Percentiles rank a stretch among this genome's conserved stretches.
Conservation (phyloP, 2,888 invertebrate genomes). For the Corbicula japonica region DNA sequence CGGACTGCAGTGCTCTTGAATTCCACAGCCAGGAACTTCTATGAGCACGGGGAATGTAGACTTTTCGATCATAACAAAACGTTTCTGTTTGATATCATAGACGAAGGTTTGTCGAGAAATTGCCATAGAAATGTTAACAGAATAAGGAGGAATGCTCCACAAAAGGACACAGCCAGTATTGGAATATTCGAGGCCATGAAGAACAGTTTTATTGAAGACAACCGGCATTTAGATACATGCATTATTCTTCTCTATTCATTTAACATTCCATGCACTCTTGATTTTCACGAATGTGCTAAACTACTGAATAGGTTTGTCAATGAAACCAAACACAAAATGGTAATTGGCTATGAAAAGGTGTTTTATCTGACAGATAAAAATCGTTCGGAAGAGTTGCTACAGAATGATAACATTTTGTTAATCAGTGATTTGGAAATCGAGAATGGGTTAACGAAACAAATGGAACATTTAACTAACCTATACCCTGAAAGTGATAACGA, state of each 20-base stretch:
- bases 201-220: background rate
- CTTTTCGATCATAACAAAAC: constrained; percentile 21
- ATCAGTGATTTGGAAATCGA: background rate
- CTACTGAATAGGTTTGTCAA: constrained; percentile 5
- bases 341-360: constrained; percentile 12
- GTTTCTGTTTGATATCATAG: constrained; percentile 16
- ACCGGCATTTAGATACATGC: background rate
- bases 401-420: background rate
- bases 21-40: constrained; percentile 6
- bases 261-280: constrained; percentile 23
- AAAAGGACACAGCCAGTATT: background rate
- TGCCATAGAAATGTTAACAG: background rate
- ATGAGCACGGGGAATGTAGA: constrained; percentile 34
- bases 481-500: no score
- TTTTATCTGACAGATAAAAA: constrained; percentile 7
- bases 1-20: constrained; percentile 19
- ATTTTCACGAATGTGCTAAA: constrained; percentile 21
- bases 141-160: background rate
- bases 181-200: constrained; percentile 17
- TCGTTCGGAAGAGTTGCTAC: background rate
- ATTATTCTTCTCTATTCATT: constrained; percentile 8
- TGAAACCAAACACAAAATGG: background rate
- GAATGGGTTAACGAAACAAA: no score
- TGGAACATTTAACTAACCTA: no score
- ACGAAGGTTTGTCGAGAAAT: background rate